Evolutionary conservation across 2,113 vertebrate species (phyloP), one percentile per base, ranked within the genome.

Genomic region (Rhizomys pruinosus): DNA sequence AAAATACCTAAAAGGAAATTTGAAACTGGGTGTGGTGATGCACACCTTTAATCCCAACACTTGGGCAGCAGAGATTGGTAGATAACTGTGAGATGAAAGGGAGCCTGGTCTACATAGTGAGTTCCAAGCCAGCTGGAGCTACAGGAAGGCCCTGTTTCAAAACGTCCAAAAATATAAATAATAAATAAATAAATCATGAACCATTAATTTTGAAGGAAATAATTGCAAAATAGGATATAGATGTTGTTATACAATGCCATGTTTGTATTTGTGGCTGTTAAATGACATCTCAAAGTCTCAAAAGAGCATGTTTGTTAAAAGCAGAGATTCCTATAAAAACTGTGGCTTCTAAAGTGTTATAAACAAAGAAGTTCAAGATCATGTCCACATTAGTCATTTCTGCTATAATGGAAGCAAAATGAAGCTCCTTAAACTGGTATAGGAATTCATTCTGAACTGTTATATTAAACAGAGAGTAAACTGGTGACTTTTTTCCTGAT

Each of bases 371-470:
- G 61, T 12, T 81, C 55, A 90, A 95, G 61, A 64, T 20, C 0
- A 73, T 92, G 34, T 90, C 22, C 59, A 55, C 76, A 4, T 25
- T 23, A 71, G 71, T 16, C 9, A 84, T 69, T 79, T 94, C 74
- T 95, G 63, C 20, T 95, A 66, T 89, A 92, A 69, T 5, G 11
- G 34, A 96, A 76, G 12, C 7, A 71, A 89, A 90, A 7, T 1
- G 20, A 91, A 76, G 20, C 76, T 42, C 9, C 74, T 1, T 76
- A 82, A 66, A 91, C 80, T 87, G 81, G 59, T 64, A 39, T 11
- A 34, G 7, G 0, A 57, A 88, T 84, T 55, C 87, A 93, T 94
- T 66, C 68, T 82, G 15, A 92, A 23, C 1, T 82, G 10, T 23
- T 88, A 1, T 77, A 81, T 79, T 13, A 89, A 82, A 88, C 25